These are phyloP conservation scores for Lepus timidus DNA, from an alignment of 2,113 vertebrate species.

Conservation along the genomic window DNA sequence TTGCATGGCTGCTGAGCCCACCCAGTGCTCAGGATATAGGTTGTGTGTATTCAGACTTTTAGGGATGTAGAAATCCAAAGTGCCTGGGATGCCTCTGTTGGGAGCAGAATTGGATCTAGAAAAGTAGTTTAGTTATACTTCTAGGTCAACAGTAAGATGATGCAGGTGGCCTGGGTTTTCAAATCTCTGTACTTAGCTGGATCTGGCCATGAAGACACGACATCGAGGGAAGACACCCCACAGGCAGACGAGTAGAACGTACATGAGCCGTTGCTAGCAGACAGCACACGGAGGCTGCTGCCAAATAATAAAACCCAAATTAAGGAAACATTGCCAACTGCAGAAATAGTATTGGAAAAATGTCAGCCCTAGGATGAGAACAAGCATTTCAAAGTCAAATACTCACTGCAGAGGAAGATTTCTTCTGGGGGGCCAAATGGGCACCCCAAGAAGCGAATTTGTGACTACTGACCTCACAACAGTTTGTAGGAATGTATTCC, in stretches of 20 bases:
- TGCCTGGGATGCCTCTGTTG: not conserved
- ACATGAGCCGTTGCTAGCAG: not conserved
- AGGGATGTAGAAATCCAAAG: slow-evolving; percentile 37
- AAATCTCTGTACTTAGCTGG: not conserved
- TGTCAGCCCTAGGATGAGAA: not conserved
- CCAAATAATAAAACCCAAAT: not conserved
- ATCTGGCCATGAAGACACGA: not conserved
- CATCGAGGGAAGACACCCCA: not conserved
- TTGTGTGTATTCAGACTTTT: not conserved
- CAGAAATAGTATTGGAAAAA: not conserved
- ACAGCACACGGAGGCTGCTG: not conserved
- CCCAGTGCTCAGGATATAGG: not conserved
- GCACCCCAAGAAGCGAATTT: not conserved
- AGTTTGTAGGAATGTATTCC: not conserved
- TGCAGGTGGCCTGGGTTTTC: not conserved
- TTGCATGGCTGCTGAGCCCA: not conserved
- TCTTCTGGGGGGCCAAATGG: not conserved
- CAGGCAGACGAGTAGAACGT: not conserved
- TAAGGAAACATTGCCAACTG: not conserved
- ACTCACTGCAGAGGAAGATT: not conserved
- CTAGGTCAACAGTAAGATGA: not conserved
- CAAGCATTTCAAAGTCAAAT: not conserved
- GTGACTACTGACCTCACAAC: not conserved
- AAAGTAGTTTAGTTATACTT: slow-evolving; percentile 27
- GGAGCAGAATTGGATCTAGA: not conserved